Percentiles rank a stretch among this genome's conserved stretches.
These are phyloP conservation scores for Chrysodeixis includens DNA, from an alignment of 2,888 invertebrate species.

Conservation along the genomic window DNA sequence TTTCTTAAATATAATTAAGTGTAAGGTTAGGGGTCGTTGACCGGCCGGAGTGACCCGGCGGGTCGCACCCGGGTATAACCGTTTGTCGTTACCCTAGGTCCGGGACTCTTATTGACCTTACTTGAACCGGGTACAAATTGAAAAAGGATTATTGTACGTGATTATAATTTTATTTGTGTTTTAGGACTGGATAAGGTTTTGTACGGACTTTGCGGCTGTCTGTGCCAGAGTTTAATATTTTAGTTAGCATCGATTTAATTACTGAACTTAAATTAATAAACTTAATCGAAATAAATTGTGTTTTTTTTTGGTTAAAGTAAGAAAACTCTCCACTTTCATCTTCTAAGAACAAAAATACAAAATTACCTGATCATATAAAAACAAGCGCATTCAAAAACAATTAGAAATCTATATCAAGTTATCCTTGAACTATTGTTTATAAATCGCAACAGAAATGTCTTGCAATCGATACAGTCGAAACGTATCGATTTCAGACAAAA, in stretches of 20 bases:
- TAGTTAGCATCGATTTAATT: background rate
- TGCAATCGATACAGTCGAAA: slow-evolving; percentile 1
- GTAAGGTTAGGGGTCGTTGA: slow-evolving; percentile 60
- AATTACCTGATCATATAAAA: too few species aligned
- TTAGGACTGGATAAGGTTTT: background rate
- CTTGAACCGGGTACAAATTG: slow-evolving; percentile 29
- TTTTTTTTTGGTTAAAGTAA: too few species aligned
- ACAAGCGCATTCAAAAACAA: background rate
- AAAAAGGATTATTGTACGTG: slow-evolving; percentile 16
- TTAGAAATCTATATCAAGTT: background rate
- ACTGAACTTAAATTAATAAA: too few species aligned
- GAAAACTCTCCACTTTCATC: too few species aligned
- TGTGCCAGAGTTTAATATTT: background rate
- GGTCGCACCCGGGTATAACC: slow-evolving; percentile 57
- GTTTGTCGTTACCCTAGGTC: slow-evolving; percentile 57
- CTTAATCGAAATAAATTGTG: too few species aligned
- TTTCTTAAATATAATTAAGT: slow-evolving; percentile 48
- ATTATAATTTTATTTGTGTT: background rate
- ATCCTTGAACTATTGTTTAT: background rate
- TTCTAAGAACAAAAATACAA: too few species aligned
- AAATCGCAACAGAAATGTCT: background rate
- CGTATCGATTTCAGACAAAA: slow-evolving; percentile 9
- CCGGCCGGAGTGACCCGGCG: slow-evolving; percentile 64
- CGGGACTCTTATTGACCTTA: slow-evolving; percentile 45
- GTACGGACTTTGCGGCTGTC: background rate